Conservation (phyloP, 2,888 invertebrate genomes). For the Vesta saturnalis region DNA sequence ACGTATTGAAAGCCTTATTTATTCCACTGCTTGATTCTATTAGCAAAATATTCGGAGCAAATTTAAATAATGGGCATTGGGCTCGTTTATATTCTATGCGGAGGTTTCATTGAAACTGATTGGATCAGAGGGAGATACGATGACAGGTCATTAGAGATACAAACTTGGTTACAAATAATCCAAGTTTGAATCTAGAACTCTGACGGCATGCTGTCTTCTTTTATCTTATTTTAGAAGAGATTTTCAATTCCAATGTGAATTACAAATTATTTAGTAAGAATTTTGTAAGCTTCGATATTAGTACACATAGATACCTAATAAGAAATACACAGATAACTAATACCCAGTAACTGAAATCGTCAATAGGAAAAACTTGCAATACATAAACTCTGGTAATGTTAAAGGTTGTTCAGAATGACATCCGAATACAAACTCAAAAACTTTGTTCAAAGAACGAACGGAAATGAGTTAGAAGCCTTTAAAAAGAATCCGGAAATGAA, state of each 20-base stretch:
- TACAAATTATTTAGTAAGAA: constrained; percentile 21
- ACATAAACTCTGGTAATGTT: background rate
- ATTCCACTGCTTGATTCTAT: constrained; percentile 44
- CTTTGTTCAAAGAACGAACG: constrained; percentile 33
- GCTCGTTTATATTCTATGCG: constrained; percentile 46
- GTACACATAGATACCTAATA: too few relatives aligned
- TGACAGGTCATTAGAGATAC: constrained; percentile 47
- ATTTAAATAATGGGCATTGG: constrained; percentile 46
- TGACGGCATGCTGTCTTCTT: constrained; percentile 29
- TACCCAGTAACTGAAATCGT: background rate
- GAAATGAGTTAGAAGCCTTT: constrained; percentile 42
- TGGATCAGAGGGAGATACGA: constrained; percentile 44
- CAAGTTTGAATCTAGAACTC: constrained; percentile 39
- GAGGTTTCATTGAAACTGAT: constrained; percentile 48
- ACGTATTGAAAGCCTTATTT: constrained; percentile 42
- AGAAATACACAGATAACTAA: too few relatives aligned
- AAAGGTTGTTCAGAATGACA: background rate
- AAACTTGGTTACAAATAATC: constrained; percentile 44
- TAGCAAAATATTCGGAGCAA: constrained; percentile 41
- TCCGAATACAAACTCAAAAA: constrained; percentile 19
- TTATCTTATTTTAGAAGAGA: constrained; percentile 27
- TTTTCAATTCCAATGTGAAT: constrained; percentile 13
- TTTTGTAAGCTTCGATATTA: constrained; percentile 10
- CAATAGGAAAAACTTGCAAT: background rate
- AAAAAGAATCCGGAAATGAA: constrained; percentile 45